A percentile compares a stretch with the other conserved stretches of the same genome.
Evolutionary conservation across 2,113 vertebrate genomes (phyloP).

Genomic region (Aspiorhynchus laticeps): DNA sequence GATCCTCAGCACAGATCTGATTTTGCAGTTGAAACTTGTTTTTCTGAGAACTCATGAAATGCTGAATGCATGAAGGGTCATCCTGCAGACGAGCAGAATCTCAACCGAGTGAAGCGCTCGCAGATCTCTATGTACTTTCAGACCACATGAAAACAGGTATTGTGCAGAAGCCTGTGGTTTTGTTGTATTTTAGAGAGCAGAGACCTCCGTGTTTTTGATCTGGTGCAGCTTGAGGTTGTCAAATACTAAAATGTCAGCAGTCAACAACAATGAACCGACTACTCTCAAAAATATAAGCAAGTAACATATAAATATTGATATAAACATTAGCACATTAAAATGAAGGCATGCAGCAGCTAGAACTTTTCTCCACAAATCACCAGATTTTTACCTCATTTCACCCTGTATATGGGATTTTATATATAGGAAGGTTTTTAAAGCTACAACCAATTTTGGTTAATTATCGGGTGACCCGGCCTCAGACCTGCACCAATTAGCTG

Average conservation of each 20-base stretch:
- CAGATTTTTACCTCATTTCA: neutral
- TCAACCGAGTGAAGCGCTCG: neutral
- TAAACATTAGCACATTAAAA: neutral
- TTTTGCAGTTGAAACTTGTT: neutral
- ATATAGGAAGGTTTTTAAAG: slow-evolving; percentile 6
- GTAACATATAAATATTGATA: neutral
- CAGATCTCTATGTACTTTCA: neutral
- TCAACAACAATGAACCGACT: neutral
- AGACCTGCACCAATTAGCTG: slow-evolving; percentile 73
- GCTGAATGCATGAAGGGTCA: neutral
- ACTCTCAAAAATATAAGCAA: neutral
- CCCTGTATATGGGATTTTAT: slow-evolving; percentile 15
- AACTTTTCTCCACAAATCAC: neutral
- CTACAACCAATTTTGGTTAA: slow-evolving; percentile 65
- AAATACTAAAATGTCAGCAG: slow-evolving; percentile 5
- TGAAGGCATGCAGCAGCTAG: neutral
- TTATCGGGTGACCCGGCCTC: slow-evolving; percentile 70
- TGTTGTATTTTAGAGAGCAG: neutral
- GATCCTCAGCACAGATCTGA: neutral
- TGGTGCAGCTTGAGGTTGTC: neutral
- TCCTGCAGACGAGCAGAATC: neutral
- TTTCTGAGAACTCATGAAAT: neutral
- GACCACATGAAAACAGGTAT: neutral
- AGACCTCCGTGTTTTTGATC: neutral
- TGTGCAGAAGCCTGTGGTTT: neutral